Evolutionary conservation across 64 coral and sea anemone species (phyloP), one percentile per base, ranked within the genome.

Genomic region (Actinia equina): DNA sequence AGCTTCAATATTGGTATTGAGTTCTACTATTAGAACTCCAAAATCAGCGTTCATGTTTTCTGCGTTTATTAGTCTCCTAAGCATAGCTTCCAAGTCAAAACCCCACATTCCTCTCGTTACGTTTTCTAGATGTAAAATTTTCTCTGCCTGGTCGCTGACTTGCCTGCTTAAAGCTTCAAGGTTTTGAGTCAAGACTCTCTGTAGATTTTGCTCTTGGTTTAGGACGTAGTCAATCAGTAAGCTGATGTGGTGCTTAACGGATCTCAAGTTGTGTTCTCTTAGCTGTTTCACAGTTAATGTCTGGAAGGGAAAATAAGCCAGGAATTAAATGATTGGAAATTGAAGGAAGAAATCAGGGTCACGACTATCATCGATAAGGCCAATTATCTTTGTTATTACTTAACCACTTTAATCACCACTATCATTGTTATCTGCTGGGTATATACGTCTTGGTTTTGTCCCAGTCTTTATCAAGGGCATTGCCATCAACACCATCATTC

Each of bases 41-140:
- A 52, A 52, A 81, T 81, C 18, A 3, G 78, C 78, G 45, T 81
- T 81, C 43, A 44, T 81, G 12, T 81, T 81, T 23, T 81, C 78
- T 5, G 78, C 14, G 43, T 81, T 81, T 49, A 81, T 81, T 2
- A 81, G 19, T 22, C 78, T 25, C 9, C 78, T 49, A 37, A 81
- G 43, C 44, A 81, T 49, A 4, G 78, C 78, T n/a, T 52, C 78
- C 3, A 17, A 20, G 44, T 81, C 78, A 20, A 52, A 49, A 2
- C 78, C 78, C 78, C 78, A 81, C 11, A 52, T 0, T 49, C 78
- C 78, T 81, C 44, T 81, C 2, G 78, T 81, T 10, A 13, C 44
- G 17, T 81, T 52, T 37, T 49, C 78, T 1, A 81, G 45, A 81
- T 52, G 78, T 9, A 12, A 6, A 23, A 81, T 81, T 44, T 49